Conservation (phyloP, 2,113 vertebrate species). For the Siphamia tubifer region DNA sequence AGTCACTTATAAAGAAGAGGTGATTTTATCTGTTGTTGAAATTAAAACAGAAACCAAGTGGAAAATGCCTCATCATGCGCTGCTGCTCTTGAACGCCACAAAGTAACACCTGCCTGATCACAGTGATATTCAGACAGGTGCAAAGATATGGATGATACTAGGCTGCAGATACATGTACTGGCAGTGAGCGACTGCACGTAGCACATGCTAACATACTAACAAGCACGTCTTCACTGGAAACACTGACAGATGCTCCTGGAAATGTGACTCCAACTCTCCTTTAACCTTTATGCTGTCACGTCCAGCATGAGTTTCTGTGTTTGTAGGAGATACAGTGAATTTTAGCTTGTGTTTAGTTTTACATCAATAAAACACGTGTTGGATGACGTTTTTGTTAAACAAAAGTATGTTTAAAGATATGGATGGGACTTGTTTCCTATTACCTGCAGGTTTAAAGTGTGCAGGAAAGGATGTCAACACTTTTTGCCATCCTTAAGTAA, state of each 20-base stretch:
- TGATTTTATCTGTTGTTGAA: constrained; percentile 13
- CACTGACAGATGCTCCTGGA: not conserved
- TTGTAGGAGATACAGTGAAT: too few relatives aligned
- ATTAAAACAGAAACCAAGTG: not conserved
- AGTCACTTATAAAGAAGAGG: too few relatives aligned
- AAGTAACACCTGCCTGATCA: constrained; percentile 10
- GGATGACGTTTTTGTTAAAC: too few relatives aligned
- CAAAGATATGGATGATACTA: constrained; percentile 24
- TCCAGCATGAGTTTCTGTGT: too few relatives aligned
- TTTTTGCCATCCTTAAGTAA: too few relatives aligned
- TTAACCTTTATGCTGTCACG: not conserved
- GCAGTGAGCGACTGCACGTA: constrained; percentile 15
- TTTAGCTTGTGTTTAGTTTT: too few relatives aligned
- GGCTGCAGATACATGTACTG: not conserved
- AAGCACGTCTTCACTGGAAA: not conserved
- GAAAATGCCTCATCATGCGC: not conserved
- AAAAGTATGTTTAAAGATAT: too few relatives aligned
- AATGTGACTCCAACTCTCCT: not conserved
- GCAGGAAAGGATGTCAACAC: too few relatives aligned
- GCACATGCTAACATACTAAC: not conserved
- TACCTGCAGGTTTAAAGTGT: too few relatives aligned
- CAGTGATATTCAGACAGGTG: constrained; percentile 7
- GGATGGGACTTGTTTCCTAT: too few relatives aligned
- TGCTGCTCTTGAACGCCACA: not conserved
- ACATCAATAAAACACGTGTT: too few relatives aligned